Evolutionary conservation across 2,797 vertebrate species (phyloP).

Genomic region (Manis crassicaudata): DNA sequence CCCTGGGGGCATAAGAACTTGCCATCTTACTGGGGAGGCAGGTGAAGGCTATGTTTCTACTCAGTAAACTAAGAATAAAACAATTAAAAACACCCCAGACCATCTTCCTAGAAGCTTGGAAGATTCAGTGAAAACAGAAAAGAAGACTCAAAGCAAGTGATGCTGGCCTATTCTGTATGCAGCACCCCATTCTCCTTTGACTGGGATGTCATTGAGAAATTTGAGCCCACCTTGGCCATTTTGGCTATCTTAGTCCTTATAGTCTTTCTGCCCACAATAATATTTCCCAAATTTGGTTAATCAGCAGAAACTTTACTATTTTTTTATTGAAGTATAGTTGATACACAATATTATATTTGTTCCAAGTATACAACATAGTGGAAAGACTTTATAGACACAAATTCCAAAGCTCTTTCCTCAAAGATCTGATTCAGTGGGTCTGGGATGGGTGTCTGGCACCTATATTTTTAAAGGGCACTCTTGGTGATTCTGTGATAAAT

Average conservation of each 20-base stretch:
- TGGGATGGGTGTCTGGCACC: not conserved
- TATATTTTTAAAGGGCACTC: not conserved
- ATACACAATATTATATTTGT: no score
- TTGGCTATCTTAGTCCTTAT: not conserved
- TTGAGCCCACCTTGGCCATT: not conserved
- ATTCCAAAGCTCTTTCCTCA: not conserved
- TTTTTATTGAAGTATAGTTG: no score
- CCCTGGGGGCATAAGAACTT: not conserved
- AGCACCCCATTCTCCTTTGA: not conserved
- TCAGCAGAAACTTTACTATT: not conserved
- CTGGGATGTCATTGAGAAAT: not conserved
- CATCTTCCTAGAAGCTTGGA: not conserved
- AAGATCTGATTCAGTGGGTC: not conserved
- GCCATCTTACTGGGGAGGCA: not conserved
- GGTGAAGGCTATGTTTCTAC: not conserved
- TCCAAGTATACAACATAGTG: no score
- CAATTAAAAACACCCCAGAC: not conserved
- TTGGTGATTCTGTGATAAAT: not conserved
- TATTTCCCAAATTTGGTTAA: not conserved
- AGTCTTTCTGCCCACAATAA: not conserved
- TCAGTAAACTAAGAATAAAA: not conserved
- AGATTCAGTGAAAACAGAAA: not conserved
- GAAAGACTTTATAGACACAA: not conserved
- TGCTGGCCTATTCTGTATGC: fast-evolving
- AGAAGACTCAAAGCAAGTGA: not conserved